A percentile compares a stretch with the other conserved stretches of the same genome.
Evolutionary conservation across 2,113 vertebrate species (phyloP).

Genomic region (Oenanthe melanoleuca): DNA sequence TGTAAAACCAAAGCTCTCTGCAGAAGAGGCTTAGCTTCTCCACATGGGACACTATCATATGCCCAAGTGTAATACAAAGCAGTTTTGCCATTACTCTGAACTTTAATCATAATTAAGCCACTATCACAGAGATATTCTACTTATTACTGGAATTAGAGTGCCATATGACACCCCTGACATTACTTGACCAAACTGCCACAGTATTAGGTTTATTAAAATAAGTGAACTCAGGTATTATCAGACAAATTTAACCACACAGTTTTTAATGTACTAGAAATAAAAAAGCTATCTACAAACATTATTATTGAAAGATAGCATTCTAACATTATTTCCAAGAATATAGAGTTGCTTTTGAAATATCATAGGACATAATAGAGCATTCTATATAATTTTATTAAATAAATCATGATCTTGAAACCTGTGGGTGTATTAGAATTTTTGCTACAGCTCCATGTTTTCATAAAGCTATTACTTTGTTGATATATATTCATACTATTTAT

Average conservation of each 20-base stretch:
- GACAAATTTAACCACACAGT: neutral
- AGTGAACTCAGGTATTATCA: neutral
- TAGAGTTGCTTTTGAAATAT: neutral
- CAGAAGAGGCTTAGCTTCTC: conserved; percentile 28
- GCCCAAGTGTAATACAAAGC: conserved; percentile 8
- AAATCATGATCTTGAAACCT: neutral
- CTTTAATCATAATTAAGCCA: conserved; percentile 56
- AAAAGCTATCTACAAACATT: neutral
- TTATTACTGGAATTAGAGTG: conserved; percentile 44
- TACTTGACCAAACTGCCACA: neutral
- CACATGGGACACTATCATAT: neutral
- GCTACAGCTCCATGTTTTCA: neutral
- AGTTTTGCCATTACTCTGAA: conserved; percentile 1
- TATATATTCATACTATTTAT: neutral
- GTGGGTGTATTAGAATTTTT: neutral
- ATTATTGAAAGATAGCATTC: neutral
- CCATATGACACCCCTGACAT: conserved; percentile 32
- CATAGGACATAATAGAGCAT: neutral
- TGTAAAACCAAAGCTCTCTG: conserved; percentile 31
- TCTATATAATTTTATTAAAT: neutral
- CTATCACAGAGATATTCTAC: conserved; percentile 1
- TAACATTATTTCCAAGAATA: neutral
- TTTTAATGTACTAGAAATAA: neutral
- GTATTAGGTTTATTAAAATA: conserved; percentile 26
- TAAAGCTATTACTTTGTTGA: neutral